Evolutionary conservation across 2,797 vertebrate genomes (phyloP).

Genomic region (Stomatorhinus walkeri): DNA sequence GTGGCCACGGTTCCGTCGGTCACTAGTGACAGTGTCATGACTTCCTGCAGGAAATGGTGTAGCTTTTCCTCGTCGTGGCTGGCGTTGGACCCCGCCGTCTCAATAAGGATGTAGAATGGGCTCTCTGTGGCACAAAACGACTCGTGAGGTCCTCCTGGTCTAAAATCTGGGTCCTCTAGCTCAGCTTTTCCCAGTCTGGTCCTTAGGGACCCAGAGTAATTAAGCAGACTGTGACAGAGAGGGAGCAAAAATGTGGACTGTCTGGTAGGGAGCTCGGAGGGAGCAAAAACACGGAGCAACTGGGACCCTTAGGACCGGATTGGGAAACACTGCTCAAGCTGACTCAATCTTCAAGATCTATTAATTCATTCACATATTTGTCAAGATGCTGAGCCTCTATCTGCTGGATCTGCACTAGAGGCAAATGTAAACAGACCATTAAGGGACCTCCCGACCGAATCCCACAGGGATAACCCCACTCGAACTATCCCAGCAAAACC

Average conservation of each 20-base stretch:
- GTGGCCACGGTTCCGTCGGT: conserved; percentile 78
- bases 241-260: neutral
- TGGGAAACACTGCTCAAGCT: neutral
- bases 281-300: neutral
- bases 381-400: neutral
- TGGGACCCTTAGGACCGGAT: neutral
- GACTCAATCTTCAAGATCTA: neutral
- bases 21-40: conserved; percentile 66
- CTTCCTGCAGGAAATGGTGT: conserved; percentile 70
- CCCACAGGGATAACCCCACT: neutral
- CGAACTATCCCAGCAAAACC: neutral
- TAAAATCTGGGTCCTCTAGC: neutral
- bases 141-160: neutral
- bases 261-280: neutral
- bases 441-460: neutral
- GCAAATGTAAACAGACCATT: neutral
- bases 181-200: neutral
- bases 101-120: conserved; percentile 84
- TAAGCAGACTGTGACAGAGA: neutral
- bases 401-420: neutral
- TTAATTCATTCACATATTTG: neutral
- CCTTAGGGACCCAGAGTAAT: neutral
- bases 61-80: conserved; percentile 82
- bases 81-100: conserved; percentile 78
- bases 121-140: conserved; percentile 59